These are phyloP conservation scores for Spheniscus humboldti DNA, from an alignment of 2,797 vertebrate genomes.

Conservation along the genomic window DNA sequence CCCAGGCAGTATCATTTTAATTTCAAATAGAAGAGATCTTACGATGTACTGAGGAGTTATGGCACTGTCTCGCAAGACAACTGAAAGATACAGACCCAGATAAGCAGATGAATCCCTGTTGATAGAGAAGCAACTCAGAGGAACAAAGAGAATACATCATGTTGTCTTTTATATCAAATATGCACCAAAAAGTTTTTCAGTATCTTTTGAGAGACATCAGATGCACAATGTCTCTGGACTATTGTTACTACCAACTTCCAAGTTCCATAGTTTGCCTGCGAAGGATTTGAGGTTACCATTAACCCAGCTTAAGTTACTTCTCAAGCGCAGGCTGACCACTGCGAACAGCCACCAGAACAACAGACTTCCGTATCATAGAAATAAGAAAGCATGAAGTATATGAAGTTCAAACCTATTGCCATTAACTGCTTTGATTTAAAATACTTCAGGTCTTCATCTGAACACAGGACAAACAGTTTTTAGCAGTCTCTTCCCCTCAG, in stretches of 20 bases:
- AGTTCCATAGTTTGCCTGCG: neutral
- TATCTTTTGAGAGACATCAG: neutral
- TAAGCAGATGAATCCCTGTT: neutral
- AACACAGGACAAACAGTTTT: neutral
- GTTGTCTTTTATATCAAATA: neutral
- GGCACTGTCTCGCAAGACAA: neutral
- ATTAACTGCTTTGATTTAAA: neutral
- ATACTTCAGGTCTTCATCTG: neutral
- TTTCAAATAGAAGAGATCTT: neutral
- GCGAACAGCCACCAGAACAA: neutral
- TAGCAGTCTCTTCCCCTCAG: neutral
- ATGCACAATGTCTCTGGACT: neutral
- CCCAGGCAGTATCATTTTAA: neutral
- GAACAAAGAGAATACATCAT: neutral
- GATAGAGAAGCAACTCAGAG: neutral
- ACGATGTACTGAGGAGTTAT: neutral
- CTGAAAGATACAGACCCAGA: neutral
- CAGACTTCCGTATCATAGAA: neutral
- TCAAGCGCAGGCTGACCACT: neutral
- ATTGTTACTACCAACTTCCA: neutral
- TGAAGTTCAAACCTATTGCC: neutral
- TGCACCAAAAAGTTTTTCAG: neutral
- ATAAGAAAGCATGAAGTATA: neutral
- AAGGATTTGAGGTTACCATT: neutral
- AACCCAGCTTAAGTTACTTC: neutral